Conservation (phyloP, 2,888 invertebrate genomes). For the Holacanthella duospinosa region DNA sequence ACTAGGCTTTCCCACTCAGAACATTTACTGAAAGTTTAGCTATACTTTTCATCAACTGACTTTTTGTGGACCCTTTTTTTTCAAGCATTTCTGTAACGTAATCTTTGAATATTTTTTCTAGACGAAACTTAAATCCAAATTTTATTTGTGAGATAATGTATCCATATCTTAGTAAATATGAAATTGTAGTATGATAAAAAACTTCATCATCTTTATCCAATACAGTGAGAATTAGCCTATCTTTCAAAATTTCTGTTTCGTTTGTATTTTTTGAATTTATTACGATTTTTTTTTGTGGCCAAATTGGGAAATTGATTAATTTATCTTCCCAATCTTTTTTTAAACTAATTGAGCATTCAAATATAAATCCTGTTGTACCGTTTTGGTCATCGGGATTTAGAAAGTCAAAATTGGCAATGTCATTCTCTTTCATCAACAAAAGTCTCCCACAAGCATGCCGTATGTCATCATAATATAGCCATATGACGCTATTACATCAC, state of each 20-base stretch:
- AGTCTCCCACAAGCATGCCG: too few species aligned
- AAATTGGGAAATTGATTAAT: not conserved
- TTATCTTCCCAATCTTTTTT: not conserved
- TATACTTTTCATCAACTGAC: not conserved
- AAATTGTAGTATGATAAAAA: not conserved
- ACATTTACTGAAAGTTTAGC: not conserved
- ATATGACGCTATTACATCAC: too few species aligned
- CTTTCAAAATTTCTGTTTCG: too few species aligned
- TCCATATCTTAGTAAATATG: not conserved
- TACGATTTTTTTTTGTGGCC: not conserved
- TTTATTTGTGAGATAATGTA: not conserved
- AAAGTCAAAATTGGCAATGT: not conserved
- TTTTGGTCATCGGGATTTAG: not conserved
- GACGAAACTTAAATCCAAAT: not conserved
- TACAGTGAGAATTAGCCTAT: not conserved
- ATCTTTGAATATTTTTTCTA: not conserved
- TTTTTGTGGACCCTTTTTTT: not conserved
- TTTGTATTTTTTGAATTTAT: too few species aligned
- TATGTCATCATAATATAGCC: too few species aligned
- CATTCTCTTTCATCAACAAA: too few species aligned
- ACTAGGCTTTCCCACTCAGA: not conserved
- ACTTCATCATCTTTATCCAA: not conserved
- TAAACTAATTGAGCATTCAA: not conserved
- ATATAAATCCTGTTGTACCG: not conserved
- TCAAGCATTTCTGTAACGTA: not conserved